Base-by-base conservation (phyloP, 2,113 vertebrate genomes). In the Diadophis punctatus region DNA sequence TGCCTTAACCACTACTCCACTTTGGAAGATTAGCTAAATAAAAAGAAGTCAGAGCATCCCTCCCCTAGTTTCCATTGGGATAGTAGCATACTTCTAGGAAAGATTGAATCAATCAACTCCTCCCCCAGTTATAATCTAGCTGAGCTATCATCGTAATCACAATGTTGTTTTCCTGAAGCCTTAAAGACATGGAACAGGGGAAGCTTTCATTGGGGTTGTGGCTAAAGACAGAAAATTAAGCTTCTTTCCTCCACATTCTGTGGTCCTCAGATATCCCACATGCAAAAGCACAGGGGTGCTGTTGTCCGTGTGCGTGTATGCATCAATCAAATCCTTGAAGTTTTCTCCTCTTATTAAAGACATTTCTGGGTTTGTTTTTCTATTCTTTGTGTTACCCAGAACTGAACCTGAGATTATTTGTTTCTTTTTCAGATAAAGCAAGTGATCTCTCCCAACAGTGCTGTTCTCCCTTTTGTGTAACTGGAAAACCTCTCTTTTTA, bases 401-500 rank as follows among this genome's bases (percentile, higher is more conserved):
- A 39, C 30, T 74, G n/a, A 53, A 30, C n/a, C 8, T 22, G 49
- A 34, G 91, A 74, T 74, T 34, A 56, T 56, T 74, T 74, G n/a
- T 68, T 39, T 53, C 25, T 56, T 89, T 53, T 84, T 53, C 30
- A 58, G 58, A n/a, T n/a, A 48, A 58, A 89, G 46, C 30, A 58
- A 84, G 22, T 25, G 4, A 34, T 51, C 53, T 20, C 4, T 46
- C 46, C 49, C 91, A 27, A 30, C 49, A 39, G 2, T 43, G 27
- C 27, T 74, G 4, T 25, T 51, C 4, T 63, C 39, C 16, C 48
- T 52, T 88, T 51, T 80, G 49, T 1, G 87, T 91, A 96, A 95
- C 92, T 96, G 95, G 94, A 91, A 96, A 96, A 95, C 92, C 92
- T 95, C 94, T 94, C 93, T 96, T 94, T 95, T 96, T 93, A 94